phyloP scores from a whole-genome alignment of 2,797 vertebrate genomes.

The Onychomys leucogaster region DNA sequence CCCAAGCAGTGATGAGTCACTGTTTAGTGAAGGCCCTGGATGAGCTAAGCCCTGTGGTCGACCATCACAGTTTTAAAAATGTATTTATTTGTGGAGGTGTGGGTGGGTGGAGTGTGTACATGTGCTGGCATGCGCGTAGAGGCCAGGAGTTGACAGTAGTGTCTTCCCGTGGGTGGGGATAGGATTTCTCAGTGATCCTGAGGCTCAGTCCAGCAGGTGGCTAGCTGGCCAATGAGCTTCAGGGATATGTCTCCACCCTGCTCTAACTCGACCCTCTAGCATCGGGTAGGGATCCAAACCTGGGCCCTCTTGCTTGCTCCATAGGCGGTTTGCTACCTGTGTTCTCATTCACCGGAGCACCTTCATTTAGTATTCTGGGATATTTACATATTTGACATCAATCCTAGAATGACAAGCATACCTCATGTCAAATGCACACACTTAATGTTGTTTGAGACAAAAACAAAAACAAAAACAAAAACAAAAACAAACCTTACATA shows the following conservation, averaged over 20 bases:
- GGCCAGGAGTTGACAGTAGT: background rate
- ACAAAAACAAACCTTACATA: too few species aligned
- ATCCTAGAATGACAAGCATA: background rate
- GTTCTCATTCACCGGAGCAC: background rate
- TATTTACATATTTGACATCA: slow-evolving; percentile 48
- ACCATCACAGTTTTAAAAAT: background rate
- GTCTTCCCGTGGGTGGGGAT: background rate
- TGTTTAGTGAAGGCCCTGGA: background rate
- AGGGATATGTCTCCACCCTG: background rate
- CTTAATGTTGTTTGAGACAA: background rate
- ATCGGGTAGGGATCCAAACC: background rate
- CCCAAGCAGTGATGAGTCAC: background rate
- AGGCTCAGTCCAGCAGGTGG: background rate
- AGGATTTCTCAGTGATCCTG: background rate
- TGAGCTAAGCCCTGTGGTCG: background rate
- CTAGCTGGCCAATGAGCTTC: background rate
- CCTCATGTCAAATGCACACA: background rate
- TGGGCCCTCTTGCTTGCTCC: background rate
- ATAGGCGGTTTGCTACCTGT: background rate
- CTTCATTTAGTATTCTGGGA: background rate
- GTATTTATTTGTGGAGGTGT: background rate
- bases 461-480: too few species aligned
- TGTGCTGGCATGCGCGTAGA: background rate
- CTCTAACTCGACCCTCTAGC: background rate
- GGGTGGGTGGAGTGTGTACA: background rate